Evolutionary conservation across 92 coral and sea anemone species (phyloP).

Genomic region (Zoanthus sansibaricus): DNA sequence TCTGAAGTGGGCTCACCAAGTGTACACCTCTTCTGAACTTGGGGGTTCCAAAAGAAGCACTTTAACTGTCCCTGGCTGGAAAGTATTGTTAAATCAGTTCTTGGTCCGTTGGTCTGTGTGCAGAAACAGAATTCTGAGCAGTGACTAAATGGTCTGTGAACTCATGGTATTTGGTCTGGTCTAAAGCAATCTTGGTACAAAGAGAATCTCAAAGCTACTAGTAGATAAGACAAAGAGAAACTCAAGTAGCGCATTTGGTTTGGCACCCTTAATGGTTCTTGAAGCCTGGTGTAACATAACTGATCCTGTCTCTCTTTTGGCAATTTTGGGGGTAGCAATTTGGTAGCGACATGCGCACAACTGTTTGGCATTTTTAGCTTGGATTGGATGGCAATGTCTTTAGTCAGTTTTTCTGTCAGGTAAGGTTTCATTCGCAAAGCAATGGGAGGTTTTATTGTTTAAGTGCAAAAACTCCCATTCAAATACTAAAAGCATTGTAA

Average conservation of each 20-base stretch:
- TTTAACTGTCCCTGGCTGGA: conserved; percentile 39
- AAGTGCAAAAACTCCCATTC: background rate
- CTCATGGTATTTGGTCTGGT: conserved; percentile 43
- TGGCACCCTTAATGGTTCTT: conserved; percentile 36
- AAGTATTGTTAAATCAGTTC: conserved; percentile 41
- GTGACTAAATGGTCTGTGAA: conserved; percentile 46
- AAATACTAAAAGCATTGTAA: too few relatives aligned
- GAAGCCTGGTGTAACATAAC: conserved; percentile 38
- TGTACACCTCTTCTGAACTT: conserved; percentile 49
- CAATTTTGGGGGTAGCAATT: conserved; percentile 47
- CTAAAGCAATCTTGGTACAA: conserved; percentile 41
- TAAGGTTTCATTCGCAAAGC: conserved; percentile 29
- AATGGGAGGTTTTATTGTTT: background rate
- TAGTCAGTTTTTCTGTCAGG: conserved; percentile 32
- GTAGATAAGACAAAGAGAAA: conserved; percentile 31
- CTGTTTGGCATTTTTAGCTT: conserved; percentile 53
- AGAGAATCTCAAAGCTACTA: conserved; percentile 30
- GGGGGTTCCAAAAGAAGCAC: conserved; percentile 41
- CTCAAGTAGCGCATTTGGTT: conserved; percentile 42
- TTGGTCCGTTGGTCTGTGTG: conserved; percentile 41
- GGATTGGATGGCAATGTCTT: conserved; percentile 43
- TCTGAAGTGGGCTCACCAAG: conserved; percentile 52
- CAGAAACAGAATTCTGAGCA: conserved; percentile 41
- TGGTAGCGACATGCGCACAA: conserved; percentile 38
- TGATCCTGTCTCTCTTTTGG: conserved; percentile 47